Evolutionary conservation across 2,113 vertebrate genomes (phyloP), one percentile per base, ranked within the genome.

Genomic region (Pterocles orientalis): DNA sequence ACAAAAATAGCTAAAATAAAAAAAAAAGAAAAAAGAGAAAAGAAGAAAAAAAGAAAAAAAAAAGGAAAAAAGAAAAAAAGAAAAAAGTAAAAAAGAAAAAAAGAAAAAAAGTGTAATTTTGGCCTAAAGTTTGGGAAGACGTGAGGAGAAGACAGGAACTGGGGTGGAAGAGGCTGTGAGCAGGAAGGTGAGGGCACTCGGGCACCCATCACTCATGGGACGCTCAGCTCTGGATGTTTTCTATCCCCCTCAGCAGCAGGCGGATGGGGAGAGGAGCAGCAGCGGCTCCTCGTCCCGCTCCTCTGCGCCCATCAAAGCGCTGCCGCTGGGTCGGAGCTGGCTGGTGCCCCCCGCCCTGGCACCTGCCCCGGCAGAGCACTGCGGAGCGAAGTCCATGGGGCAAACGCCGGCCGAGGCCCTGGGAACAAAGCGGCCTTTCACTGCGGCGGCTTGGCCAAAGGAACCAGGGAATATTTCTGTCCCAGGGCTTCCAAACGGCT

Each of bases 381-480:
- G 6, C 72, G 76, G 92, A 75, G 16, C 68, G 0, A 72, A 95
- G 89, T 86, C 79, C 54, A 0, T 15, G 3, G 72, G 17, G 68
- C 28, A n/a, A 62, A 41, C 14, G 25, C 2, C 2, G 45, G 76
- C 81, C 2, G 18, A 16, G 58, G 15, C 25, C 83, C 34, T 0
- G 2, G 62, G 85, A 96, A 97, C 96, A 96, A 96, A 96, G 90
- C 36, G 0, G 80, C 95, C 95, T 96, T 97, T 96, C 95, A 97
- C 14, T 2, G 90, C 85, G 11, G 93, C 1, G 0, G 65, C 76
- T 82, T 90, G 94, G 85, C 92, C 90, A 81, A 70, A 75, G 82
- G 21, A 62, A 18, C 47, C 7, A 5, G 71, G 62, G 91, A 90
- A 83, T 87, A 76, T 88, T 90, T 83, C 79, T 64, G 60, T 56